phyloP scores from a whole-genome alignment of 2,888 invertebrate genomes.

The Hermaeophaga mercurialis region DNA sequence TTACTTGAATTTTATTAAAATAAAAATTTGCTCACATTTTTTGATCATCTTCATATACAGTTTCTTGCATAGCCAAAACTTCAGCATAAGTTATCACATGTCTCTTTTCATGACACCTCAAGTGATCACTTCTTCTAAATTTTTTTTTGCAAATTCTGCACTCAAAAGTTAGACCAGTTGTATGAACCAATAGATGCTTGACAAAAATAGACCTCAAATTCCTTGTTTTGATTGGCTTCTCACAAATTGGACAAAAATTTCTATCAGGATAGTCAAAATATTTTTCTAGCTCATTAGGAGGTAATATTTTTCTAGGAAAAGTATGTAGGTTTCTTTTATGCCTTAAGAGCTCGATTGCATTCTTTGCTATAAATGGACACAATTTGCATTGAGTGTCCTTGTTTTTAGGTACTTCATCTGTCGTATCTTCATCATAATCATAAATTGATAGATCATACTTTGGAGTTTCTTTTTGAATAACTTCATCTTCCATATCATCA shows the following conservation, averaged over 20 bases:
- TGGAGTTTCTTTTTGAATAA: slow-evolving; percentile 6
- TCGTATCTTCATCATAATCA: slow-evolving; percentile 36
- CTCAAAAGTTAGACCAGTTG: slow-evolving; percentile 26
- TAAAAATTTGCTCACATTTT: background rate
- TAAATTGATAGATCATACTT: slow-evolving; percentile 32
- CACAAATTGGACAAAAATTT: slow-evolving; percentile 33
- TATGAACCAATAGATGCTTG: slow-evolving; percentile 34
- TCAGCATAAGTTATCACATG: slow-evolving; percentile 29
- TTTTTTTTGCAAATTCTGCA: slow-evolving; percentile 34
- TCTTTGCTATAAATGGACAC: slow-evolving; percentile 27
- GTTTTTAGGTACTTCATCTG: slow-evolving; percentile 10
- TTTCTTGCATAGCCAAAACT: slow-evolving; percentile 9
- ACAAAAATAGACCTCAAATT: slow-evolving; percentile 33
- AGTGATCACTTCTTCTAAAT: slow-evolving; percentile 35
- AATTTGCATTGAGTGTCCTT: slow-evolving; percentile 22
- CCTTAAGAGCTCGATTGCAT: slow-evolving; percentile 31
- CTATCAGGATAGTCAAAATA: slow-evolving; percentile 35
- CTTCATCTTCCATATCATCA: background rate
- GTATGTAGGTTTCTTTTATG: slow-evolving; percentile 29
- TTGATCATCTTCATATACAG: slow-evolving; percentile 4
- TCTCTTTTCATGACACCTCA: slow-evolving; percentile 33
- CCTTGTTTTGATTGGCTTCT: slow-evolving; percentile 32
- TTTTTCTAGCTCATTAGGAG: slow-evolving; percentile 28
- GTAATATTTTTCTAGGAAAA: slow-evolving; percentile 19
- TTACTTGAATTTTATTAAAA: no score